Conservation (phyloP, 2,888 invertebrate species). For the Drosophila mulleri region DNA sequence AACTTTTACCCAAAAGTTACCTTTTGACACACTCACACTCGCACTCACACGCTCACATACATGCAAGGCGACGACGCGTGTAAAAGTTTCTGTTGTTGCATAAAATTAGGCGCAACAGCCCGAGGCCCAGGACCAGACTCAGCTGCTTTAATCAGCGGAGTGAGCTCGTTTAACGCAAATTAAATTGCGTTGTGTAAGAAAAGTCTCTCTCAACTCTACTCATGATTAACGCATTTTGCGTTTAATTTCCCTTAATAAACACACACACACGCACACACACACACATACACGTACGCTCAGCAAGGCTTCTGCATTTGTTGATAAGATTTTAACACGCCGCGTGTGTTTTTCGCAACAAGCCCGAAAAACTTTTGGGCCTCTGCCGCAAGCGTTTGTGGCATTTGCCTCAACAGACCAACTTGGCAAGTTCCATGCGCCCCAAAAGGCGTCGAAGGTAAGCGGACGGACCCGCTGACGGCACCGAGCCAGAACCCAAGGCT, state of each 20-base stretch:
- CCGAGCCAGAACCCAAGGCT: not conserved
- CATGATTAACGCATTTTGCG: slow-evolving; percentile 78
- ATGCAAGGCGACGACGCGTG: slow-evolving; percentile 72
- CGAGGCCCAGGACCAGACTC: slow-evolving; percentile 29
- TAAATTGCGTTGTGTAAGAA: slow-evolving; percentile 69
- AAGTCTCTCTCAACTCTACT: slow-evolving; percentile 51
- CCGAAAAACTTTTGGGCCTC: slow-evolving; percentile 57
- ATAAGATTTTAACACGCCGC: slow-evolving; percentile 79
- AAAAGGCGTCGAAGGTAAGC: slow-evolving; percentile 38
- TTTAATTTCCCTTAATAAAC: slow-evolving; percentile 70
- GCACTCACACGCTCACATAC: slow-evolving; percentile 23
- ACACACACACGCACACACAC: slow-evolving; percentile 36
- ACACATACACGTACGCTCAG: slow-evolving; percentile 14
- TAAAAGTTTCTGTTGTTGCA: slow-evolving; percentile 76
- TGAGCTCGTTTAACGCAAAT: slow-evolving; percentile 78
- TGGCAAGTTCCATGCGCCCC: slow-evolving; percentile 48
- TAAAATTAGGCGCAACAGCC: slow-evolving; percentile 56
- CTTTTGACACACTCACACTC: slow-evolving; percentile 50
- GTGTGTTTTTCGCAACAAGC: slow-evolving; percentile 67
- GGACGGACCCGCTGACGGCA: slow-evolving; percentile 10
- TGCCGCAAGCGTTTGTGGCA: slow-evolving; percentile 39
- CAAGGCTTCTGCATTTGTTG: slow-evolving; percentile 60
- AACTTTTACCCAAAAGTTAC: slow-evolving; percentile 70
- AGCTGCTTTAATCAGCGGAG: slow-evolving; percentile 65
- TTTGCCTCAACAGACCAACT: slow-evolving; percentile 36